Conservation (phyloP, 2,888 invertebrate species). For the Metacarcinus magister region DNA sequence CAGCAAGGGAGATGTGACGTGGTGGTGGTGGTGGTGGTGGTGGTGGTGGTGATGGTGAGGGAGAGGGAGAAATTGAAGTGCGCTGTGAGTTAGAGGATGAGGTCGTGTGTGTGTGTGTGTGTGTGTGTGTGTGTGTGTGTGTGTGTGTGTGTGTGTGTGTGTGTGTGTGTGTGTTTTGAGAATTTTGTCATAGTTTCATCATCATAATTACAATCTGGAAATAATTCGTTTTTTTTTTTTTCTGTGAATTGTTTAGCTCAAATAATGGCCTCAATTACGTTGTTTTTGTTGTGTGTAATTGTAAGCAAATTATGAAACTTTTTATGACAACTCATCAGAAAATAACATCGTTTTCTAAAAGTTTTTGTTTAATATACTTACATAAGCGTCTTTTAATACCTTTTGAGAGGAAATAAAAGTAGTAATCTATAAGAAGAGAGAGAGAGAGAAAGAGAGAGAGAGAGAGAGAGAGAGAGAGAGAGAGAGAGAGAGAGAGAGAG, state of each 20-base stretch:
- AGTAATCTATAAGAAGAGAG: background rate
- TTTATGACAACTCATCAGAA: no score
- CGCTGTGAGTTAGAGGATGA: background rate
- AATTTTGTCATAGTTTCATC: background rate
- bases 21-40: background rate
- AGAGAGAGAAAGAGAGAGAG: background rate
- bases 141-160: conserved; percentile 21
- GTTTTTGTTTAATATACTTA: no score
- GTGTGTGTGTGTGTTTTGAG: background rate
- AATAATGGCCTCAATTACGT: no score
- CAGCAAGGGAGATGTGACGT: conserved; percentile 61
- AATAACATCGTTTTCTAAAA: no score
- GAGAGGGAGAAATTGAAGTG: background rate
- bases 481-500: background rate
- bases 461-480: background rate
- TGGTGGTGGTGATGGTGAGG: background rate
- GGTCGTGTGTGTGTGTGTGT: background rate
- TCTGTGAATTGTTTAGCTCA: no score
- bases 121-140: conserved; percentile 33
- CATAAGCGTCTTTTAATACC: no score
- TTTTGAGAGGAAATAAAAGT: background rate
- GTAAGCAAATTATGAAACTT: no score
- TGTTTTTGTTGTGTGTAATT: no score
- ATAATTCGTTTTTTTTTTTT: background rate
- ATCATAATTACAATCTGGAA: background rate